Base-by-base conservation (phyloP, 2,797 vertebrate species). In the Cirrhinus molitorella region DNA sequence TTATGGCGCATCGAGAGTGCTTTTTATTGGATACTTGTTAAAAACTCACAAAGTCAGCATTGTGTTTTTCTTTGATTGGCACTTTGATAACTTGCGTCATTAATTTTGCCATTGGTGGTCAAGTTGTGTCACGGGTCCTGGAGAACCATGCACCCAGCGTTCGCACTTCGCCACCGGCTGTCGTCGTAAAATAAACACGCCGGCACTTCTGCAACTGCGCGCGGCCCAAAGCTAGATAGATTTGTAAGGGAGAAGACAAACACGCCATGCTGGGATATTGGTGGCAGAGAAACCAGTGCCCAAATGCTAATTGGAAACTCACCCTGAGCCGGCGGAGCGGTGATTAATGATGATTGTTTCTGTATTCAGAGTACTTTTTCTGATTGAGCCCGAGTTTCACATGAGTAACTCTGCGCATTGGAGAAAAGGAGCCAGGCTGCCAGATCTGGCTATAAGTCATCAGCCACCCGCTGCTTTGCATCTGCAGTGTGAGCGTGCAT, bases 1-100 rank as follows among this genome's bases (percentile, higher is more conserved):
- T 94, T 91, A 94, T 88, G 91, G 90, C 23, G 88, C 88, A 84
- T 93, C 92, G 87, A 90, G 80, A 88, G 61, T n/a, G n/a, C 14
- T 80, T 92, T 34, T 86, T 81, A 88, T 85, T 80, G 55, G 76
- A 72, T 72, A 86, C 92, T 91, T 94, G 88, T 91, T 90, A 92
- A 91, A 93, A 70, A 57, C n/a, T 5, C 40, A 28, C 72, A 51
- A 68, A 55, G 76, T 66, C 65, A 72, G 75, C 40, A 4, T 68
- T 85, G 47, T 68, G 51, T 81, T 31, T 81, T 83, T 4, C 61
- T 66, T 73, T 82, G 65, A 84, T 81, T 79, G 82, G 43, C 65
- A 81, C n/a, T 82, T 71, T 86, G 40, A 76, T 57, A 80, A 55
- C 75, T 47, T 79, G 63, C 63, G 5, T 67, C 82, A 88, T 88